Conservation (phyloP, 2,888 invertebrate species). For the Chirona hameri region DNA sequence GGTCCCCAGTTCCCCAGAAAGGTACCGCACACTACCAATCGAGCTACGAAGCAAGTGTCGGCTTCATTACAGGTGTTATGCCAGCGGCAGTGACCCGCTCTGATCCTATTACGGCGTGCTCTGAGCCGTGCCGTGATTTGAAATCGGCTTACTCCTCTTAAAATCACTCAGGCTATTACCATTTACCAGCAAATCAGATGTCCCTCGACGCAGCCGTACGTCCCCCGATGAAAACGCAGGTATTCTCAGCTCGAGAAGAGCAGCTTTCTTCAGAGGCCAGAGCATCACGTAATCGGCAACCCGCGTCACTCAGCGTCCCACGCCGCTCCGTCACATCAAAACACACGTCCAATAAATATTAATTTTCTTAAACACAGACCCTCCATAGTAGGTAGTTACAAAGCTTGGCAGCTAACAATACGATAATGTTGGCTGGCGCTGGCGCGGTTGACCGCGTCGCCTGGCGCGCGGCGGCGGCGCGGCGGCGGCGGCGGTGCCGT, state of each 20-base stretch:
- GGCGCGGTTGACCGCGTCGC: not conserved
- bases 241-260: not conserved
- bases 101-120: too few relatives aligned
- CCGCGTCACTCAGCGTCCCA: not conserved
- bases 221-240: not conserved
- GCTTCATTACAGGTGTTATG: too few relatives aligned
- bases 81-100: too few relatives aligned
- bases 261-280: not conserved
- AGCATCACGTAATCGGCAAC: not conserved
- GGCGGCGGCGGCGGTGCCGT: not conserved
- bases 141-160: too few relatives aligned
- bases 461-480: not conserved
- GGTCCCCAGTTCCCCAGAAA: too few relatives aligned
- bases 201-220: too few relatives aligned
- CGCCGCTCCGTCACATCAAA: not conserved
- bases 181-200: too few relatives aligned
- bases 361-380: slow-evolving; percentile 29
- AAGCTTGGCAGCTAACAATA: slow-evolving; percentile 26
- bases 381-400: slow-evolving; percentile 24
- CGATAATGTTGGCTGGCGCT: slow-evolving; percentile 2
- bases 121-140: too few relatives aligned
- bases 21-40: too few relatives aligned
- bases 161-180: too few relatives aligned
- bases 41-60: too few relatives aligned
- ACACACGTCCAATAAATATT: slow-evolving; percentile 8